A percentile compares a stretch with the other conserved stretches of the same genome.
Evolutionary conservation across 2,888 invertebrate species (phyloP).

Genomic region (Eurytoma californica): DNA sequence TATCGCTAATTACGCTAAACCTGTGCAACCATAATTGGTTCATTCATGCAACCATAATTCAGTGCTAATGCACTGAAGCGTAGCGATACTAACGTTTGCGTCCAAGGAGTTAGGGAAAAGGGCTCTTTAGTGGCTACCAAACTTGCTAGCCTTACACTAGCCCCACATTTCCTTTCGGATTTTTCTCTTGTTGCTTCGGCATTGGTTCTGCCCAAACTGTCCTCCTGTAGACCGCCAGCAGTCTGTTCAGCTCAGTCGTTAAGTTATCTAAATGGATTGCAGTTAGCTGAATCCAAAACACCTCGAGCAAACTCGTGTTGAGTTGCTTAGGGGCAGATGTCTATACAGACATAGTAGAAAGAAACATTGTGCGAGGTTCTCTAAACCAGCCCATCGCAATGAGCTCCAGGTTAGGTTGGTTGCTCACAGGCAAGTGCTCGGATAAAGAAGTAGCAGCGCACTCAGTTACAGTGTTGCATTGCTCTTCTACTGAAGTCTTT

Average conservation of each 20-base stretch:
- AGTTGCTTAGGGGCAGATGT: constrained; percentile 1
- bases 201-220: neutral
- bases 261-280: too few relatives aligned
- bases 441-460: too few relatives aligned
- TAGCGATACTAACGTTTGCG: too few relatives aligned
- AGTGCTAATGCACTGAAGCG: too few relatives aligned
- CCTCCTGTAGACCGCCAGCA: neutral
- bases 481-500: too few relatives aligned
- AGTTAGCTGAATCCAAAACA: neutral
- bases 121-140: too few relatives aligned
- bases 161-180: too few relatives aligned
- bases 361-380: neutral
- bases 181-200: neutral
- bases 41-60: too few relatives aligned
- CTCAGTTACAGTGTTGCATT: too few relatives aligned
- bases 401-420: neutral
- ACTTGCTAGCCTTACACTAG: too few relatives aligned
- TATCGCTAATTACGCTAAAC: neutral
- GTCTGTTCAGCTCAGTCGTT: too few relatives aligned
- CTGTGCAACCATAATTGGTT: constrained; percentile 6
- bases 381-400: neutral
- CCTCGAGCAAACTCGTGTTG: neutral
- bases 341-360: neutral
- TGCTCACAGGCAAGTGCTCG: neutral
- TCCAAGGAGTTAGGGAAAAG: too few relatives aligned